Conservation (phyloP, 2,888 invertebrate genomes). For the Hedya salicella region DNA sequence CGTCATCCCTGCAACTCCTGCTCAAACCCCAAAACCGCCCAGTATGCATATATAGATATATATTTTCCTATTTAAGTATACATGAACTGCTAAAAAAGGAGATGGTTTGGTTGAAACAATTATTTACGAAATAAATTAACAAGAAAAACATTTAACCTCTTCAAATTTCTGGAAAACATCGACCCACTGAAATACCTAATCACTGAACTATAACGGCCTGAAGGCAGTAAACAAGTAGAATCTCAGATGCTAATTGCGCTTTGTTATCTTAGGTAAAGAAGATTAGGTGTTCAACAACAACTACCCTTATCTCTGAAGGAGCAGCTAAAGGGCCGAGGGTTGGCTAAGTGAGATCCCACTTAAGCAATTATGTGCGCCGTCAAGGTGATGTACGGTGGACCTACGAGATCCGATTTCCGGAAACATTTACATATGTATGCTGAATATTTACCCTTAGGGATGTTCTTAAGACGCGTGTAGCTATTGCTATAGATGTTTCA, state of each 20-base stretch:
- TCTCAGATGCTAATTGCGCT: conserved; percentile 63
- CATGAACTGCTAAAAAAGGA: no score
- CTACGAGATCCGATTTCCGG: conserved; percentile 35
- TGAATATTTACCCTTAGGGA: conserved; percentile 30
- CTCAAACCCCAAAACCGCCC: no score
- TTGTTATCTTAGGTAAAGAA: conserved; percentile 70
- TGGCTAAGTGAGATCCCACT: conserved; percentile 60
- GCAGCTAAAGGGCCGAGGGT: conserved; percentile 46
- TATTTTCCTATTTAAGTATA: no score
- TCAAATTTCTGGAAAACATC: no score
- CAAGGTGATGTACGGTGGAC: conserved; percentile 47
- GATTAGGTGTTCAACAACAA: conserved; percentile 64
- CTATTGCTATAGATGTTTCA: not conserved
- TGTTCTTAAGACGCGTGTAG: not conserved
- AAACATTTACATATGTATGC: conserved; percentile 39
- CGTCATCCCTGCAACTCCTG: no score
- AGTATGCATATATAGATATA: no score
- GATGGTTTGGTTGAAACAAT: no score
- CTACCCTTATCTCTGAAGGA: conserved; percentile 64
- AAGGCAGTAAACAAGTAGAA: conserved; percentile 53
- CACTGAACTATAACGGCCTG: conserved; percentile 43
- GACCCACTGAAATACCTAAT: not conserved
- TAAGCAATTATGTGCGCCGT: conserved; percentile 62
- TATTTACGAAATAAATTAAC: no score
- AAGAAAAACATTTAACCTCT: no score